Conservation (phyloP, 2,797 vertebrate genomes). For the Adelosebastes latens region DNA sequence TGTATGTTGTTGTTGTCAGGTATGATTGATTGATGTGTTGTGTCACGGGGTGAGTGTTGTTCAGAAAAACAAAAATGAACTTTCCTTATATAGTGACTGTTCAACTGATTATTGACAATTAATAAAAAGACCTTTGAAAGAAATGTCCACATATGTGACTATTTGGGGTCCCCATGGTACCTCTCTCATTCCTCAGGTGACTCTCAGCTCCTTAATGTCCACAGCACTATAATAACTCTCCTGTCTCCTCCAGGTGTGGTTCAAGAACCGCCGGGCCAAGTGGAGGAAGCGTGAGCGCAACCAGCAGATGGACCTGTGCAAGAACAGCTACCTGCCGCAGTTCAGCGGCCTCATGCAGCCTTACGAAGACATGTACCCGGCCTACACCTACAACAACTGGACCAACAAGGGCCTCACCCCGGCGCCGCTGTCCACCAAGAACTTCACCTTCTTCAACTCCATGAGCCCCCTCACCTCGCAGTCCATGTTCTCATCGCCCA, state of each 20-base stretch:
- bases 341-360: conserved; percentile 98
- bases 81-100: no score
- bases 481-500: conserved; percentile 97
- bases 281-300: conserved; percentile 98
- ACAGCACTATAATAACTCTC: neutral
- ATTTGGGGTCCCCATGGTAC: neutral
- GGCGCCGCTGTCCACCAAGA: conserved; percentile 93
- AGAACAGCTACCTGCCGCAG: conserved; percentile 97
- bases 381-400: conserved; percentile 99
- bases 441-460: conserved; percentile 99
- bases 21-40: no score
- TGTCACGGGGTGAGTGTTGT: no score
- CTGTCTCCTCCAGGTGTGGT: conserved; percentile 89
- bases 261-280: conserved; percentile 97
- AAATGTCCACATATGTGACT: neutral
- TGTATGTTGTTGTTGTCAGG: no score
- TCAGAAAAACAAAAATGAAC: no score
- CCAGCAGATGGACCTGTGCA: conserved; percentile 99
- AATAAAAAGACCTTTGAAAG: no score
- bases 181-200: neutral
- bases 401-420: conserved; percentile 95
- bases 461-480: conserved; percentile 97
- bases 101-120: no score
- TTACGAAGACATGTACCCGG: conserved; percentile 97
- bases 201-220: neutral